Percentiles rank a stretch among this genome's conserved stretches.
phyloP scores from a whole-genome alignment of 1,140 invertebrate genomes.

The Drosophila nikananu region DNA sequence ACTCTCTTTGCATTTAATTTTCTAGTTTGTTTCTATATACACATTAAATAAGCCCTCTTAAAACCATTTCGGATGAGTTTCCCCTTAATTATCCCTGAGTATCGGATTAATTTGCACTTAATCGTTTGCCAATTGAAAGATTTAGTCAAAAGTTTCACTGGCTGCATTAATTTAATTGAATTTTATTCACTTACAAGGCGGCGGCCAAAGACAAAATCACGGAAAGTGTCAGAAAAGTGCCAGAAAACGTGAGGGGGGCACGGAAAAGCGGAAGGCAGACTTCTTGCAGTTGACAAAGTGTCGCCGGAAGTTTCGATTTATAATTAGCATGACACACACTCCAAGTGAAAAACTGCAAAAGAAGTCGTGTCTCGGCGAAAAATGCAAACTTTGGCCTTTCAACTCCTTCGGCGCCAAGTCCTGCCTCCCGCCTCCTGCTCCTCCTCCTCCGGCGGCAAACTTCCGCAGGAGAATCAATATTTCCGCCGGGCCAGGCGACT shows the following conservation, averaged over 20 bases:
- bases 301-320: slow-evolving; percentile 81
- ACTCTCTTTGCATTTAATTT: not conserved
- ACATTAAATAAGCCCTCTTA: not conserved
- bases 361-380: slow-evolving; percentile 71
- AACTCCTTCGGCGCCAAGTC: slow-evolving; percentile 13
- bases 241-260: slow-evolving; percentile 27
- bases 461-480: slow-evolving; percentile 73
- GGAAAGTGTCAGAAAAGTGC: slow-evolving; percentile 70
- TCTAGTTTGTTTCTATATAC: not conserved
- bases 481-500: slow-evolving; percentile 59
- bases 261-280: not conserved
- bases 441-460: not conserved
- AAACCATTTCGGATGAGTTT: rapidly evolving
- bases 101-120: slow-evolving; percentile 18
- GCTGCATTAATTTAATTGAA: slow-evolving; percentile 59
- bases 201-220: slow-evolving; percentile 40
- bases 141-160: slow-evolving; percentile 29
- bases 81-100: not conserved
- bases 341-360: slow-evolving; percentile 72
- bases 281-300: slow-evolving; percentile 80
- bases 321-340: slow-evolving; percentile 84
- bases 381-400: slow-evolving; percentile 68
- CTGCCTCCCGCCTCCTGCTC: not conserved
- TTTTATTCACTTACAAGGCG: slow-evolving; percentile 69
- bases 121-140: slow-evolving; percentile 34